phyloP scores from a whole-genome alignment of 2,113 vertebrate species.

The Equus quagga region DNA sequence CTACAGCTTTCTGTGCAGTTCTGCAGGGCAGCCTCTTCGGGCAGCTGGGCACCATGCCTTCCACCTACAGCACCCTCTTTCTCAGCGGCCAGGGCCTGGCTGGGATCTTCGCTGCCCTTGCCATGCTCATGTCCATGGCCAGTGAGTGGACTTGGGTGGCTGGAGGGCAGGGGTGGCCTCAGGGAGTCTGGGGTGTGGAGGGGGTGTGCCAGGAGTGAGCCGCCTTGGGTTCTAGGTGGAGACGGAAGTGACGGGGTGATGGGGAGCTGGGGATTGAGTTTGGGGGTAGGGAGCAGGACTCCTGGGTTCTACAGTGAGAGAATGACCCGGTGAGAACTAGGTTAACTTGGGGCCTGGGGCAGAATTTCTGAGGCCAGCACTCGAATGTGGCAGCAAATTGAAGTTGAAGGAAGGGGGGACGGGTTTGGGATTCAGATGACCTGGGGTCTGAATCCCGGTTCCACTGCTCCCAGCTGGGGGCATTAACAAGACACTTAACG shows the following conservation, averaged over 20 bases:
- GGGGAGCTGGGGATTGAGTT: neutral
- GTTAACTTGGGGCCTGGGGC: neutral
- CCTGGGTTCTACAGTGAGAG: neutral
- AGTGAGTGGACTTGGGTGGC: slow-evolving; percentile 86
- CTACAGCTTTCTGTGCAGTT: slow-evolving; percentile 90
- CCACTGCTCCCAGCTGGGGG: neutral
- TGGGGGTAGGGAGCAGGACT: neutral
- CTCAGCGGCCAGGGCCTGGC: slow-evolving; percentile 94
- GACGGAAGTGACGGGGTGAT: neutral
- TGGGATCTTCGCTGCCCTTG: slow-evolving; percentile 92
- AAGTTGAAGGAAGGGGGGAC: neutral
- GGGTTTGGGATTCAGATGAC: neutral
- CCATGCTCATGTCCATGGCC: slow-evolving; percentile 92
- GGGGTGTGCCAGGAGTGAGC: neutral
- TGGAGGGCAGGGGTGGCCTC: neutral
- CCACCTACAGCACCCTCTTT: slow-evolving; percentile 91
- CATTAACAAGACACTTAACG: neutral
- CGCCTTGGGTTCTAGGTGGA: neutral
- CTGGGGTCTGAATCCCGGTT: neutral
- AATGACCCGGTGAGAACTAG: neutral
- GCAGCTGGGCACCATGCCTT: slow-evolving; percentile 91
- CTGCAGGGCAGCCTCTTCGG: slow-evolving; percentile 94
- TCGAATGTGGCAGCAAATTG: neutral
- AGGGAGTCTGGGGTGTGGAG: neutral
- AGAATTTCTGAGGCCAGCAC: neutral